These are phyloP conservation scores for Sicus ferrugineus DNA, from an alignment of 2,888 invertebrate genomes.

Conservation along the genomic window DNA sequence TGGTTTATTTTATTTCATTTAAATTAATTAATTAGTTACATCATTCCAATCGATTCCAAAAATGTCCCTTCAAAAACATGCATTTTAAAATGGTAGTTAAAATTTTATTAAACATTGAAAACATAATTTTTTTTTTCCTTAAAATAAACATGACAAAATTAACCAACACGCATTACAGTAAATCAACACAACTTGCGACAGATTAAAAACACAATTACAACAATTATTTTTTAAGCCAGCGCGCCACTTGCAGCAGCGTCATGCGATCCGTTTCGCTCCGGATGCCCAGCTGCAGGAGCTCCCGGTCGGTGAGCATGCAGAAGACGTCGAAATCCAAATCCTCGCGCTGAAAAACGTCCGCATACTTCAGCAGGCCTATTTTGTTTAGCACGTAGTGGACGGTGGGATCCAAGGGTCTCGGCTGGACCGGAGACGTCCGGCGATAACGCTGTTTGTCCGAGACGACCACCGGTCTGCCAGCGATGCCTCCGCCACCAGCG, in stretches of 20 bases:
- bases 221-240: background rate
- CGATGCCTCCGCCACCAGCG: background rate
- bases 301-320: constrained; percentile 47
- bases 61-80: no score
- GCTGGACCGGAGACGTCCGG: constrained; percentile 10
- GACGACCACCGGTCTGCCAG: background rate
- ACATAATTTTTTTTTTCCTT: background rate
- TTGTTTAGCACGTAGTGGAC: background rate
- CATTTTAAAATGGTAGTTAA: no score
- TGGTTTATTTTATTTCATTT: no score
- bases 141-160: background rate
- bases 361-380: constrained; percentile 46
- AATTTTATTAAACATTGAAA: no score
- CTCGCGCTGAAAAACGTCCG: constrained; percentile 50
- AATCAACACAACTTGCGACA: background rate
- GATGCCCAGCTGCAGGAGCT: constrained; percentile 50
- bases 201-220: no score
- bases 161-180: background rate
- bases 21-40: no score
- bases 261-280: constrained; percentile 46
- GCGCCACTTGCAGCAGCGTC: constrained; percentile 17
- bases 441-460: background rate
- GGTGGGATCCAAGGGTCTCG: constrained; percentile 6
- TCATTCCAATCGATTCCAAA: no score
- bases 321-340: constrained; percentile 53